Conservation (phyloP, 92 coral and sea anemone genomes). For the Actinostola sp. region DNA sequence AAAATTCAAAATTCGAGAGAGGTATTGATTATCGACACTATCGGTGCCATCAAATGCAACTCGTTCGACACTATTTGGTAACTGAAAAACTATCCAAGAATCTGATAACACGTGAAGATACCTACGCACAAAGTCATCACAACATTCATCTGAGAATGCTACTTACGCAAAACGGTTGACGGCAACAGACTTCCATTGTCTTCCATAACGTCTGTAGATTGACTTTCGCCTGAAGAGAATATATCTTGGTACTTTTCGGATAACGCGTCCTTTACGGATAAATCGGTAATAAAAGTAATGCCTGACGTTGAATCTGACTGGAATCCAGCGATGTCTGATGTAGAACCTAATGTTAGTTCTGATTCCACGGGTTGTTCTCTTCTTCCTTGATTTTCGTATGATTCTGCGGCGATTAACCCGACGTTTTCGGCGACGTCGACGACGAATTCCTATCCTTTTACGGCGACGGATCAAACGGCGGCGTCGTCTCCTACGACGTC, state of each 20-base stretch:
- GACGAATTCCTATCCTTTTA: not conserved
- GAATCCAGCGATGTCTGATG: slow-evolving; percentile 4
- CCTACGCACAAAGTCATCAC: no score
- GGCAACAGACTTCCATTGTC: not conserved
- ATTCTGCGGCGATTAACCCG: not conserved
- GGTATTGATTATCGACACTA: not conserved
- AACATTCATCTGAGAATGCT: no score
- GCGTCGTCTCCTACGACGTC: slow-evolving; percentile 8
- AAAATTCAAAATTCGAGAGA: not conserved
- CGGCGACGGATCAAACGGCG: not conserved
- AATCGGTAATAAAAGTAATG: slow-evolving; percentile 1
- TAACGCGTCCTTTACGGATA: not conserved
- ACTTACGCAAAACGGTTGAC: slow-evolving; percentile 15
- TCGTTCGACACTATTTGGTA: no score
- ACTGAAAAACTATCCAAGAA: no score
- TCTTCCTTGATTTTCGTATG: not conserved
- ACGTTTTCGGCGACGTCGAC: slow-evolving; percentile 8
- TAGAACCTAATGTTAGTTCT: not conserved
- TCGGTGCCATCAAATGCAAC: no score
- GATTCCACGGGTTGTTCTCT: slow-evolving; percentile 1
- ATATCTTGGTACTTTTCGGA: slow-evolving; percentile 11
- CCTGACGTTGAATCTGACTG: slow-evolving; percentile 4
- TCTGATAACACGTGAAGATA: no score
- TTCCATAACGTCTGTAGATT: slow-evolving; percentile 11
- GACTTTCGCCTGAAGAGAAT: not conserved